Percentiles rank a stretch among this genome's conserved stretches.
These are phyloP conservation scores for Varecia variegata DNA, from an alignment of 2,797 vertebrate species.

Conservation along the genomic window DNA sequence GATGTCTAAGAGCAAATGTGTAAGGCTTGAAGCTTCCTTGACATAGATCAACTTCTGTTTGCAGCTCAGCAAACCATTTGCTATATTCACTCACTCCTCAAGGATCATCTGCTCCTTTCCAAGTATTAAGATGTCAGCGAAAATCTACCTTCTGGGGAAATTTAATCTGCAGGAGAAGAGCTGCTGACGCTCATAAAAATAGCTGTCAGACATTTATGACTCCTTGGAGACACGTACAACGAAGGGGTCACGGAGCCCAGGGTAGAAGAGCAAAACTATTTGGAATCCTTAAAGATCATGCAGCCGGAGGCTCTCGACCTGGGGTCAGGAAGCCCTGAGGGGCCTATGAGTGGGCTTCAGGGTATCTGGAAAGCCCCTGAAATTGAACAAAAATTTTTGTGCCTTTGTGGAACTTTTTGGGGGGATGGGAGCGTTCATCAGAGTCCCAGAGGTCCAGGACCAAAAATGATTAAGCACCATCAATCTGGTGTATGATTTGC, in stretches of 20 bases:
- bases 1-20: conserved; percentile 70
- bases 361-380: not conserved
- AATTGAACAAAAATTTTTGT: not conserved
- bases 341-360: not conserved
- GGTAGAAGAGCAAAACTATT: conserved; percentile 40
- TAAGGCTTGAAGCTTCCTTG: conserved; percentile 70
- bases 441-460: not conserved
- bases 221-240: conserved; percentile 46
- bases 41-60: conserved; percentile 81
- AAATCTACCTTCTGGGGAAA: conserved; percentile 86
- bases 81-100: conserved; percentile 70
- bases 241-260: conserved; percentile 45
- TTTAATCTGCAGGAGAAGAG: conserved; percentile 70
- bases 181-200: conserved; percentile 82
- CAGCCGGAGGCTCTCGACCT: not conserved
- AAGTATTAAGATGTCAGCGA: conserved; percentile 85
- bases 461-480: not conserved
- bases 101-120: conserved; percentile 71
- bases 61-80: conserved; percentile 80
- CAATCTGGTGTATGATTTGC: not conserved
- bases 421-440: not conserved
- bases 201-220: conserved; percentile 74
- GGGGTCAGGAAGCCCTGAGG: not conserved
- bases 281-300: not conserved
- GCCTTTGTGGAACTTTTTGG: not conserved